phyloP scores from a whole-genome alignment of 1,140 invertebrate genomes.

The Triops cancriformis region DNA sequence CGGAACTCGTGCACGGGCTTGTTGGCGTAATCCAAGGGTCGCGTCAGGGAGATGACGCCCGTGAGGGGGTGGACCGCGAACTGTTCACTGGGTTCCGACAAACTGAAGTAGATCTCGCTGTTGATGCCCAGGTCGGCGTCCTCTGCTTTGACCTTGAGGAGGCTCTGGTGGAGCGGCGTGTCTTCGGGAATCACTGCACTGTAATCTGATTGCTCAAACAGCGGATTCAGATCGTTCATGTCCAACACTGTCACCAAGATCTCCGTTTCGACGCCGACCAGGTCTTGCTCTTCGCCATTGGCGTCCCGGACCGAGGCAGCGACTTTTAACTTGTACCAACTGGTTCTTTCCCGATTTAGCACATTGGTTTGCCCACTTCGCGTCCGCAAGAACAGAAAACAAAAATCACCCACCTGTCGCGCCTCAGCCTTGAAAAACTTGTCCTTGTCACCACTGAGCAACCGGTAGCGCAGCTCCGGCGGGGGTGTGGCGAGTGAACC shows the following conservation, averaged over 20 bases:
- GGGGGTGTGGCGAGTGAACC: slow-evolving; percentile 38
- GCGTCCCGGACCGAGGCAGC: slow-evolving; percentile 54
- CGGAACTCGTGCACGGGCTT: slow-evolving; percentile 59
- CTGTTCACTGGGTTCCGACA: slow-evolving; percentile 66
- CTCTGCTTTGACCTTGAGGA: slow-evolving; percentile 58
- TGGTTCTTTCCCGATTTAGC: slow-evolving; percentile 81
- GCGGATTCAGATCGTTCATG: slow-evolving; percentile 82
- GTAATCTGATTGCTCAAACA: slow-evolving; percentile 82
- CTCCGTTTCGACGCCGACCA: slow-evolving; percentile 59
- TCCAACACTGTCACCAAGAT: slow-evolving; percentile 75
- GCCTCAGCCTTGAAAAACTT: slow-evolving; percentile 90
- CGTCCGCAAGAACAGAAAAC: slow-evolving; percentile 78
- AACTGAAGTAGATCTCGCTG: slow-evolving; percentile 92
- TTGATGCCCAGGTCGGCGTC: slow-evolving; percentile 91
- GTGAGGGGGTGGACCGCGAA: slow-evolving; percentile 88
- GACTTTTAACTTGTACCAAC: slow-evolving; percentile 70
- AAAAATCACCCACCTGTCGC: slow-evolving; percentile 79
- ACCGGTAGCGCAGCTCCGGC: slow-evolving; percentile 62
- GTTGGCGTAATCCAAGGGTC: slow-evolving; percentile 62
- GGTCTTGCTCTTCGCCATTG: slow-evolving; percentile 44
- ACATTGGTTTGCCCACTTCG: slow-evolving; percentile 72
- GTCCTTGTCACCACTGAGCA: slow-evolving; percentile 71
- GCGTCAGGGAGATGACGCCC: slow-evolving; percentile 74
- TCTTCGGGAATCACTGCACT: slow-evolving; percentile 82
- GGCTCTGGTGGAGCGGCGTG: slow-evolving; percentile 59